Evolutionary conservation across 2,113 vertebrate genomes (phyloP).

Genomic region (Dipodomys merriami): DNA sequence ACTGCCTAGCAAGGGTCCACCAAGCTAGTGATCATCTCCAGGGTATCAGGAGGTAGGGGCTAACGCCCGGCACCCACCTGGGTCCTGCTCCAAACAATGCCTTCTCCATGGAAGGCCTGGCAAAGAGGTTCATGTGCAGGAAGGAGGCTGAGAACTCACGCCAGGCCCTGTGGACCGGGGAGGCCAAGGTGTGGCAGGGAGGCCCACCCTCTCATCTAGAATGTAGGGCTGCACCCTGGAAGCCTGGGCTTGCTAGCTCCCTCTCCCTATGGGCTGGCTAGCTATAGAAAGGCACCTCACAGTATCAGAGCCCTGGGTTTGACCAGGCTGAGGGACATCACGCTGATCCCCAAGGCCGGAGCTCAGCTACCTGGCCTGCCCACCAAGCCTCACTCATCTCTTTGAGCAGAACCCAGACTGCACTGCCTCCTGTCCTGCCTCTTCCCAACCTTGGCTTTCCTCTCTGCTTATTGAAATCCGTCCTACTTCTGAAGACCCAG

Average conservation of each 20-base stretch:
- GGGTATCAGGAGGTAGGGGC: neutral
- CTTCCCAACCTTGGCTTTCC: too few relatives aligned
- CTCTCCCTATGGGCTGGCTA: neutral
- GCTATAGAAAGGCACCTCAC: neutral
- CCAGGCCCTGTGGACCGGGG: rapidly evolving
- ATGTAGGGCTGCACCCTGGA: neutral
- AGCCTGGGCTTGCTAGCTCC: neutral
- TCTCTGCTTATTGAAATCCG: neutral
- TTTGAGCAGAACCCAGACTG: neutral
- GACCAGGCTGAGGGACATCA: neutral
- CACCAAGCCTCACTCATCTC: neutral
- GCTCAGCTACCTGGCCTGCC: neutral
- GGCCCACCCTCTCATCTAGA: neutral
- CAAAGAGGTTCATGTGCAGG: rapidly evolving
- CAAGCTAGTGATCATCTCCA: neutral
- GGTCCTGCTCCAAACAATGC: neutral
- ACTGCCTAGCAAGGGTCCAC: rapidly evolving
- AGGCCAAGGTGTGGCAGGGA: neutral
- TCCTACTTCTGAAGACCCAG: neutral
- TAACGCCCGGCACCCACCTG: too few relatives aligned
- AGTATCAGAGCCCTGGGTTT: neutral
- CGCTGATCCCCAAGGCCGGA: neutral
- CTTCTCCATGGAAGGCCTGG: rapidly evolving
- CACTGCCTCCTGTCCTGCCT: neutral
- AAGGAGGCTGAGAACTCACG: neutral